Evolutionary conservation across 53 echinoderm and acorn worm species (phyloP), one percentile per base, ranked within the genome.

Genomic region (Antedon mediterranea): DNA sequence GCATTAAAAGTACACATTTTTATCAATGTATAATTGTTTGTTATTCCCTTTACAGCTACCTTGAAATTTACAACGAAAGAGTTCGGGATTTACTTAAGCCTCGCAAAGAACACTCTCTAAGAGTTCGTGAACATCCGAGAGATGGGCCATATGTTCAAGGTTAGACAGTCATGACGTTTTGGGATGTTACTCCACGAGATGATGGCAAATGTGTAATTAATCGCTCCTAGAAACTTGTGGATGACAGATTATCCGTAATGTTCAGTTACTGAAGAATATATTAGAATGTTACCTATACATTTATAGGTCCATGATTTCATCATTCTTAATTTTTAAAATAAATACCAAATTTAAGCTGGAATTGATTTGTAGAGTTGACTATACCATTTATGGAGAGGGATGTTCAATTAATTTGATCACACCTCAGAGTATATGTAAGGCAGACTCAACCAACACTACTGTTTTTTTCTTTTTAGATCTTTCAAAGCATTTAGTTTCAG

Each of bases 131-230:
- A 80, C 97, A 95, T 77, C 89, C 90, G 0, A 80, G 88, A 32
- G 92, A 95, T 78, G 97, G 97, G 31, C 97, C 97, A 26, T 95
- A 95, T 76, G 97, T 95, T 26, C 92, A 92, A 86, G 97, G 97
- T 92, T 57, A 34, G 87, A 26, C 72, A 41, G 41, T 41, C 41
- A 41, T 41, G 41, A 41, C 41, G n/a, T n/a, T n/a, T n/a, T n/a
- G n/a, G n/a, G n/a, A n/a, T n/a, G n/a, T n/a, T n/a, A n/a, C n/a
- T n/a, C n/a, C n/a, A n/a, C n/a, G n/a, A n/a, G n/a, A n/a, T n/a
- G n/a, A n/a, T n/a, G n/a, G n/a, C n/a, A n/a, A n/a, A n/a, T n/a
- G n/a, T n/a, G n/a, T n/a, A n/a, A n/a, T n/a, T n/a, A n/a, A n/a
- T n/a, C n/a, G n/a, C n/a, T n/a, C n/a, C n/a, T n/a, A n/a, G n/a